Evolutionary conservation across 37 sponge, comb jelly and placozoan genomes (phyloP).

Genomic region (Chondrosia reniformis): DNA sequence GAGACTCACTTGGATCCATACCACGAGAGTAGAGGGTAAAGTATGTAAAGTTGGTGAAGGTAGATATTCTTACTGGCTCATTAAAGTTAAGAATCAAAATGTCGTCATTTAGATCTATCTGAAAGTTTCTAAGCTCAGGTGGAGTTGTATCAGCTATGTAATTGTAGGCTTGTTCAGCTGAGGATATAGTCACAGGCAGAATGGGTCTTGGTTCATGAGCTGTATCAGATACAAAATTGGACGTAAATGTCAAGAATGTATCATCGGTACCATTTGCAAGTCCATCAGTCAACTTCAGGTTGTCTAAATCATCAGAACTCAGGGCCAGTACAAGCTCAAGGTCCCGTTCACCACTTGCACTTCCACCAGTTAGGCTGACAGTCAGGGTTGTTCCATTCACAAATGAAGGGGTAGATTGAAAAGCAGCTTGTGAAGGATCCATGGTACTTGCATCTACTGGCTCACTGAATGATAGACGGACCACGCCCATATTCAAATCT

Average conservation of each 20-base stretch:
- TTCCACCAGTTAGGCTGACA: conserved; percentile 59
- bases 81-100: conserved; percentile 67
- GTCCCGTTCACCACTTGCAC: background rate
- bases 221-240: conserved; percentile 46
- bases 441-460: conserved; percentile 54
- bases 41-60: conserved; percentile 52
- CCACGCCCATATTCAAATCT: conserved; percentile 62
- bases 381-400: conserved; percentile 11
- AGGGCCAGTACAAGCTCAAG: conserved; percentile 28
- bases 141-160: conserved; percentile 48
- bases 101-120: conserved; percentile 64
- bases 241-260: conserved; percentile 60
- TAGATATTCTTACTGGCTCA: conserved; percentile 74
- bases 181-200: conserved; percentile 8
- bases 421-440: conserved; percentile 26
- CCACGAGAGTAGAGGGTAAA: conserved; percentile 51
- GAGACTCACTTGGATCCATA: background rate
- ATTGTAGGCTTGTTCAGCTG: conserved; percentile 31
- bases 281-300: conserved; percentile 55
- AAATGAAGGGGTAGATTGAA: conserved; percentile 44
- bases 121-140: conserved; percentile 59
- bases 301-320: conserved; percentile 48
- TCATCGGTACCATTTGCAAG: conserved; percentile 48
- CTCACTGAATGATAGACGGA: conserved; percentile 74
- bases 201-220: conserved; percentile 44